Evolutionary conservation across 1,140 invertebrate genomes (phyloP), one percentile per base, ranked within the genome.

Genomic region (Drosophila nigrodunni): DNA sequence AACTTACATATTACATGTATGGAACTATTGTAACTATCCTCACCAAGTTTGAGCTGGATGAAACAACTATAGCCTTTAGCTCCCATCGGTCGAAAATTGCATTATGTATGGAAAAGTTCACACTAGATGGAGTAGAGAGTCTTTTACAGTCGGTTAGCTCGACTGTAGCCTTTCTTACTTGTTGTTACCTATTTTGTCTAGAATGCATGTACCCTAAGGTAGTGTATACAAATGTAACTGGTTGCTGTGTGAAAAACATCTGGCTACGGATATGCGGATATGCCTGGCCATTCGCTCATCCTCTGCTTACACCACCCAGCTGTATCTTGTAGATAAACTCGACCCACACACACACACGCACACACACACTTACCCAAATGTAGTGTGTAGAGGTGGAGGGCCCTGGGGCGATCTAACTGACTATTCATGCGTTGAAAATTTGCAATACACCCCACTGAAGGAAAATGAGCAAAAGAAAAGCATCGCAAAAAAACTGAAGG

Each of bases 391-490:
- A 34, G 2, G 35, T 3, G 7, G 25, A 30, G 8, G 18, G 74
- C 78, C 76, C 75, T 66, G 57, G 66, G 73, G 68, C 78, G 65
- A 82, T 87, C 76, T 79, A 54, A 74, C 75, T 87, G 78, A 82
- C 82, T 87, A 87, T 87, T 86, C 82, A 86, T 87, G 82, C 82
- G 82, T 87, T 79, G 87, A 64, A 82, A 87, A 86, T 80, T 87
- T 88, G 77, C 82, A 82, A 87, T 72, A 87, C 70, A 86, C 41
- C 57, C 18, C 54, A 37, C 37, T 10, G 21, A 62, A 54, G 54
- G 65, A 39, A 59, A 54, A 50, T 34, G 41, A 0, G n/a, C 9
- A 37, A 69, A 50, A 43, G 54, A 60, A 55, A 47, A 21, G 34
- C 47, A 35, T 30, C 25, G 25, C 25, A 49, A 57, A 34, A 34